Percentiles rank a stretch among this genome's conserved stretches.
phyloP scores from a whole-genome alignment of 2,797 vertebrate genomes.

The Chiroxiphia lanceolata region DNA sequence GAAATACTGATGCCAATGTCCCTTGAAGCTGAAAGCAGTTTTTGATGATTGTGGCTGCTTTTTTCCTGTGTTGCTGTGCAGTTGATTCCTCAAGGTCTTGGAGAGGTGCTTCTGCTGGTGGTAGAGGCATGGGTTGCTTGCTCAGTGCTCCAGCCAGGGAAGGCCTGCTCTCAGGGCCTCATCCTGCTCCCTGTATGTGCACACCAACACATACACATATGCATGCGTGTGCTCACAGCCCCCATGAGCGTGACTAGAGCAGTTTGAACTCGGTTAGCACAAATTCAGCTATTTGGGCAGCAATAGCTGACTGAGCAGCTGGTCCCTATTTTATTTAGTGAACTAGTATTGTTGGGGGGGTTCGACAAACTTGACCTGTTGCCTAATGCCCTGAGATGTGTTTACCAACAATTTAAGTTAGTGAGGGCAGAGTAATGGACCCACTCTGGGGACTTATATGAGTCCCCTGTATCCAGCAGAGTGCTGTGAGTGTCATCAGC shows the following conservation, averaged over 20 bases:
- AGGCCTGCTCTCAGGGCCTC: not conserved
- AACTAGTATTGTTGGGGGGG: fast-evolving
- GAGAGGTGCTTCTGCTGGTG: not conserved
- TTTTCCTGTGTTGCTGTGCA: not conserved
- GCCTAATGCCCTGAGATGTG: not conserved
- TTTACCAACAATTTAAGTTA: not conserved
- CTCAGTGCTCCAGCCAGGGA: not conserved
- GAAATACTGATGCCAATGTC: not conserved
- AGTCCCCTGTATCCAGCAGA: not conserved
- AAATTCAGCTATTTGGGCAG: not conserved
- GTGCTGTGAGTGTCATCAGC: not conserved
- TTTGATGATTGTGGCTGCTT: not conserved
- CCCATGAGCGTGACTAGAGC: fast-evolving
- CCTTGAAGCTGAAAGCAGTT: not conserved
- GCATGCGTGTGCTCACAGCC: fast-evolving
- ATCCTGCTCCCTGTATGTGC: fast-evolving
- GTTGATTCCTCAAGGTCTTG: not conserved
- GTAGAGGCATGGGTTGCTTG: not conserved
- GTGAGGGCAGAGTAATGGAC: not conserved
- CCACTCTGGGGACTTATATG: fast-evolving
- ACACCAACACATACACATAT: fast-evolving
- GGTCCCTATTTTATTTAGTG: not conserved
- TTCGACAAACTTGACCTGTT: not conserved
- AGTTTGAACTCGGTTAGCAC: not conserved
- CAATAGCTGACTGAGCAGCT: not conserved